phyloP scores from a whole-genome alignment of 2,113 vertebrate species.

The Malurus elegans region DNA sequence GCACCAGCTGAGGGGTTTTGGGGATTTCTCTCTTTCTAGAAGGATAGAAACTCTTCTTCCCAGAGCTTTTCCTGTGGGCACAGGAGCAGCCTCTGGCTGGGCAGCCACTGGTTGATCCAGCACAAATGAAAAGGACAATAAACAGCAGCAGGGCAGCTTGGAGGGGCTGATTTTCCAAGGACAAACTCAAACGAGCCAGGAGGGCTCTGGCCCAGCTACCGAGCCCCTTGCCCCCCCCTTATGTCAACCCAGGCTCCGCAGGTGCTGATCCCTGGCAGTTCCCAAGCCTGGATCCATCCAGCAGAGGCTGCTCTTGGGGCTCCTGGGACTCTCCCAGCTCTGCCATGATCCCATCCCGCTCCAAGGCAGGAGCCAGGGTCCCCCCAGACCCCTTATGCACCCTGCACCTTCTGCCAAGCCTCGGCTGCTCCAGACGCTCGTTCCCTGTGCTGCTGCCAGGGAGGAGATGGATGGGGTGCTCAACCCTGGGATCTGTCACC shows the following conservation, averaged over 20 bases:
- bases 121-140: background rate
- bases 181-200: background rate
- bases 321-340: background rate
- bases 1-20: background rate
- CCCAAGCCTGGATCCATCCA: accelerated
- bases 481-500: accelerated
- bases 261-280: accelerated
- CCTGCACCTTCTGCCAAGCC: background rate
- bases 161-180: background rate
- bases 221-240: background rate
- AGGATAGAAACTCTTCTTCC: background rate
- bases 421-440: accelerated
- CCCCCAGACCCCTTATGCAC: background rate
- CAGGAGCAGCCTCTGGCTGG: background rate
- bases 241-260: accelerated
- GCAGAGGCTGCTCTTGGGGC: accelerated
- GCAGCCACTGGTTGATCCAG: background rate
- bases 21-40: background rate
- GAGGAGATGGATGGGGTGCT: background rate
- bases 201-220: background rate
- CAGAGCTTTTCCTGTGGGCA: background rate
- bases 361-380: background rate
- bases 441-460: background rate
- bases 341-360: accelerated
- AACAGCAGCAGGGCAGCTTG: background rate